phyloP scores from a whole-genome alignment of 2,888 invertebrate genomes.

The Ametastegia equiseti region DNA sequence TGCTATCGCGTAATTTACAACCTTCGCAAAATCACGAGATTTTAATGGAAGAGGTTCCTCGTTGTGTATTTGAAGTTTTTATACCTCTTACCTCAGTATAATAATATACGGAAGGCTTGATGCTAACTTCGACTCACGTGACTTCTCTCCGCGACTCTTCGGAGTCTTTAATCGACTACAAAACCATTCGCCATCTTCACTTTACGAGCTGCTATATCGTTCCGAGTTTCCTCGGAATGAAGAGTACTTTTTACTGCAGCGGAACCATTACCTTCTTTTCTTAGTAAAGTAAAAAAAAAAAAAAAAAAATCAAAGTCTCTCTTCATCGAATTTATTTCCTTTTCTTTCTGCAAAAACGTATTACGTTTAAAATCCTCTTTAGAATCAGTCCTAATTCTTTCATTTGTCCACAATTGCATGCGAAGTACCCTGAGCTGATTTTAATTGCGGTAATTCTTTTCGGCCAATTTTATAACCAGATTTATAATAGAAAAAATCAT shows the following conservation, averaged over 20 bases:
- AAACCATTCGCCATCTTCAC: neutral
- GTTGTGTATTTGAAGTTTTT: neutral
- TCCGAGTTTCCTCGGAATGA: neutral
- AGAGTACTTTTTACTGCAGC: neutral
- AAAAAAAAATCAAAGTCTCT: neutral
- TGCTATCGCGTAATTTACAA: neutral
- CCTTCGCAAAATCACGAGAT: neutral
- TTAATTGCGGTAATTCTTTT: neutral
- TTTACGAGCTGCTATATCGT: neutral
- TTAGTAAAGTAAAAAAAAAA: neutral
- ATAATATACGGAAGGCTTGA: neutral
- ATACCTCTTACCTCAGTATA: neutral
- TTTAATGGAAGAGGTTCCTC: neutral
- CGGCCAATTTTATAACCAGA: too few relatives aligned
- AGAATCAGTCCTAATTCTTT: neutral
- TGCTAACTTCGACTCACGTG: neutral
- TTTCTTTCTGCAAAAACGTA: too few relatives aligned
- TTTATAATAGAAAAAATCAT: too few relatives aligned
- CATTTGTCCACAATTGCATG: neutral
- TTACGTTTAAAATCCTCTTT: neutral
- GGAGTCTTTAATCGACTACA: neutral
- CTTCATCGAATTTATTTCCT: too few relatives aligned
- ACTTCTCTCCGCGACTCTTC: neutral
- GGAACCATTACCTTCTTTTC: neutral
- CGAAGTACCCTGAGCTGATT: neutral